Conservation (phyloP, 2,797 vertebrate species). For the Danio choprae region DNA sequence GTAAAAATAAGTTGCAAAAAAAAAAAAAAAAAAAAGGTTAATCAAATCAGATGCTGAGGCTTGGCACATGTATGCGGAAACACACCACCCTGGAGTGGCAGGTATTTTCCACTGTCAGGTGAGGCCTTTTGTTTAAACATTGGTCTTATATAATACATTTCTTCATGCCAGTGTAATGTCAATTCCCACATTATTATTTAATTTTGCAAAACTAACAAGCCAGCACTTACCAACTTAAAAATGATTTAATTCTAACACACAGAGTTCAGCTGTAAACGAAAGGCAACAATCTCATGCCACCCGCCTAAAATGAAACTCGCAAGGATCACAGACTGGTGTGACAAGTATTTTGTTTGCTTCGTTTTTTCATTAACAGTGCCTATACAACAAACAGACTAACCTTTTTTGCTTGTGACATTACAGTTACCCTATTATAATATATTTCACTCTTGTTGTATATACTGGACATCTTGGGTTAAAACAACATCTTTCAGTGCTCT, state of each 20-base stretch:
- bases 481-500: neutral
- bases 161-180: neutral
- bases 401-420: neutral
- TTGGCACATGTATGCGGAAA: neutral
- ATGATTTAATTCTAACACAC: no score
- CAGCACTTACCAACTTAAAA: neutral
- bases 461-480: neutral
- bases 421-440: neutral
- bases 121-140: no score
- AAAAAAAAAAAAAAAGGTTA: neutral
- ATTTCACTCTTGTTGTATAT: no score
- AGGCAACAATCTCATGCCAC: neutral
- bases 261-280: neutral
- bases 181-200: neutral
- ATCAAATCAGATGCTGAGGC: no score
- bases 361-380: neutral
- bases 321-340: neutral
- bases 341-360: neutral
- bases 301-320: neutral
- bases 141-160: neutral
- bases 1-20: neutral
- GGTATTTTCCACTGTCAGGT: constrained; percentile 16
- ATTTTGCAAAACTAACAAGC: neutral
- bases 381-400: neutral
- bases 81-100: neutral